Base-by-base conservation (phyloP, 2,797 vertebrate genomes). In the Melanogrammus aeglefinus region DNA sequence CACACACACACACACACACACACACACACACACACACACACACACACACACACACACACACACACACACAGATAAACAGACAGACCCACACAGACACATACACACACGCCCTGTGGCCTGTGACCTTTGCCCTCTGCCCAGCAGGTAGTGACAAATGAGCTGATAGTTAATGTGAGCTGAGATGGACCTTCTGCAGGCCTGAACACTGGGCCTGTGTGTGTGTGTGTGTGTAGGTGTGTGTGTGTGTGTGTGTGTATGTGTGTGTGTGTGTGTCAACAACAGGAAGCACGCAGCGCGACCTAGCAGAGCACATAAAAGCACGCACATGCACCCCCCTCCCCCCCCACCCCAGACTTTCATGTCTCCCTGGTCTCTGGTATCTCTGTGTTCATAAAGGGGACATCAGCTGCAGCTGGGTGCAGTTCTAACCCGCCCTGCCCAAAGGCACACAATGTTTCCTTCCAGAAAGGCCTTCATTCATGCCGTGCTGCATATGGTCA, bases 81-180 rank as follows among this genome's bases (percentile, higher is more conserved):
- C 79, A 79, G 85, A 81, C 70, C 31, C 78, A 81, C 79, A 88
- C 90, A 83, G 85, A 72, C 63, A 39, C n/a, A 41, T 16, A 6
- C 12, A 73, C 57, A 73, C 85, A 80, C 86, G 84, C 81, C 85
- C 85, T 77, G 70, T 73, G 72, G 29, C 74, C 71, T 73, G 81
- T 88, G 89, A 92, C 90, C 91, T 81, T 81, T 83, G 88, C 85
- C 89, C 90, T 79, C 82, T 77, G 89, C 91, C 90, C 93, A 93
- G 90, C 91, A 93, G 92, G 91, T 92, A 92, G 91, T 89, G 91
- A 94, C 91, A 91, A 92, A 92, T 91, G 91, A 92, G 79, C 90
- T 90, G 92, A 91, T 90, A 90, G 89, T 84, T 92, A 91, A 93
- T 92, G 90, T 88, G 90, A 92, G 88, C 91, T 89, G 87, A 90